Percentiles rank a stretch among this genome's conserved stretches.
Evolutionary conservation across 1,140 invertebrate species (phyloP).

Genomic region (Cydia fagiglandana): DNA sequence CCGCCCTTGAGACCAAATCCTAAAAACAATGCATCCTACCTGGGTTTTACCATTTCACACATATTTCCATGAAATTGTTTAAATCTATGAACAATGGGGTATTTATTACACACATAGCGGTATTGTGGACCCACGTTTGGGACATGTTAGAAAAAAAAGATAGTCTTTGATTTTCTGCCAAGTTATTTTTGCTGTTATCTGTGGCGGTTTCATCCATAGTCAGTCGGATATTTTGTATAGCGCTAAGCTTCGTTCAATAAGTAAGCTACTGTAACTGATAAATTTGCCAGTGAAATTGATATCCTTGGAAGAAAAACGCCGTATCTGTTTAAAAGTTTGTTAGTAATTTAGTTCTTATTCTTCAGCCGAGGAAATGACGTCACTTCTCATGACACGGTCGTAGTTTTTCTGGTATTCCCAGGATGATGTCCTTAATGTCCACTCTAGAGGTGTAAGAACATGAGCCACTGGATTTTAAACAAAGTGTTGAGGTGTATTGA

Average conservation of each 20-base stretch:
- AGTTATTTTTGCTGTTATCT: neutral
- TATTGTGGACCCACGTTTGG: constrained; percentile 24
- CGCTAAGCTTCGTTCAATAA: neutral
- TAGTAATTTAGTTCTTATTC: neutral
- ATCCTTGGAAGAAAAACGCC: neutral
- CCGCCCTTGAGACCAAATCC: constrained; percentile 6
- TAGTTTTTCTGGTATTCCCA: neutral
- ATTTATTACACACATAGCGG: constrained; percentile 31
- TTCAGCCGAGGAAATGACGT: neutral
- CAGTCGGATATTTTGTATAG: neutral
- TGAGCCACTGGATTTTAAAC: neutral
- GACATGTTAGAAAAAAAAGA: constrained; percentile 18
- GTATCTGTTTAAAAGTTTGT: neutral
- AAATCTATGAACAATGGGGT: constrained; percentile 15
- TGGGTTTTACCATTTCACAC: constrained; percentile 36
- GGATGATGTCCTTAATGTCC: neutral
- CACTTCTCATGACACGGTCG: neutral
- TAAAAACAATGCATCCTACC: constrained; percentile 35
- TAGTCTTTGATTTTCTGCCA: constrained; percentile 4
- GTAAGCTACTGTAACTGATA: neutral
- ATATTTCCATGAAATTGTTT: constrained; percentile 22
- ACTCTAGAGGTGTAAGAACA: neutral
- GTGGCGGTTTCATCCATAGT: neutral
- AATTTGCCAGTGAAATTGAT: neutral
- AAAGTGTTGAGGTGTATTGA: neutral